Evolutionary conservation across 2,113 vertebrate genomes (phyloP), one percentile per base, ranked within the genome.

Genomic region (Caloenas nicobarica): DNA sequence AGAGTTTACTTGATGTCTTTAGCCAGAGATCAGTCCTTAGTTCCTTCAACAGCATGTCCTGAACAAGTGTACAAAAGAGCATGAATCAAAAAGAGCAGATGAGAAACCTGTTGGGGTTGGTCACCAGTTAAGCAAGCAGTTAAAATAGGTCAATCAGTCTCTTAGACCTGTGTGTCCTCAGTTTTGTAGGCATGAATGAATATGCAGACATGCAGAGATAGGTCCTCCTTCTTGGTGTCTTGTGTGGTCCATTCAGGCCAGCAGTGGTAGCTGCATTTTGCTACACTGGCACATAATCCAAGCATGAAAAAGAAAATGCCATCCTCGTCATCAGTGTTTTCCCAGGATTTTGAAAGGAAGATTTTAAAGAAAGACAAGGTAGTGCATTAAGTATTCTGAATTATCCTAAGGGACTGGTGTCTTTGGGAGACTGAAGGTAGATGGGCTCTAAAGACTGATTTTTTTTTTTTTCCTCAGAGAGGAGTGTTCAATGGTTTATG

Each of bases 21-120:
- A 65, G 48, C 50, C 33, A 60, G 64, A 86, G 48, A 42, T 81
- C 53, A 33, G 22, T 33, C 21, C 36, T 40, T 51, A 33, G 38
- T 74, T 80, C 51, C 51, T 92, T 68, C 38, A 71, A 16, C 22
- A 22, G 5, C 0, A 0, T 58, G 23, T 38, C 2, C 6, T 21
- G 16, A 89, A 22, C 31, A 88, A 76, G 76, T 25, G 14, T 14
- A 29, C 22, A 65, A 31, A 36, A 61, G 46, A 31, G 13, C 4
- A 6, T 40, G 46, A 74, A 88, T 70, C 31, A 81, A 17, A 74
- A 79, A 74, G n/a, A 82, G 28, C 16, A 73, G 31, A 28, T 33
- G 34, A 80, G 60, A 68, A 91, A 34, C 33, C 22, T 77, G 28
- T 29, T 88, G 58, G 61, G 54, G 17, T 31, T 68, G 34, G 42